Evolutionary conservation across 2,888 invertebrate genomes (phyloP).

Genomic region (Dromius quadrimaculatus): DNA sequence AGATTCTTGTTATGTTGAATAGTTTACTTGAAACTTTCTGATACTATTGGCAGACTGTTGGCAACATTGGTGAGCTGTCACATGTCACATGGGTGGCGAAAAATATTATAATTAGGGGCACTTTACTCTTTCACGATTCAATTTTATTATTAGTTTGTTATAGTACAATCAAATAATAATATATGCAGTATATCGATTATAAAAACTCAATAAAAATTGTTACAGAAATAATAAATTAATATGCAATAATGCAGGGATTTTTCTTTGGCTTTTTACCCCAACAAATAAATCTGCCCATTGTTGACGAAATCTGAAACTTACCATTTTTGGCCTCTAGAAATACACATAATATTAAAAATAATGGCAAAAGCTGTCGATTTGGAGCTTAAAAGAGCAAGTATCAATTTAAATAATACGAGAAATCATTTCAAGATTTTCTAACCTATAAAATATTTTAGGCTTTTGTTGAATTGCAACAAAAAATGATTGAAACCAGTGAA

Average conservation of each 20-base stretch:
- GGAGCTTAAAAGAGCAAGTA: constrained; percentile 65
- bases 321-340: constrained; percentile 42
- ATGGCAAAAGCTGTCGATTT: constrained; percentile 61
- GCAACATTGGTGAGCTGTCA: no score
- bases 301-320: constrained; percentile 21
- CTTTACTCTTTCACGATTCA: no score
- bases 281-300: constrained; percentile 33
- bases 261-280: neutral
- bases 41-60: no score
- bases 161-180: neutral
- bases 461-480: constrained; percentile 83
- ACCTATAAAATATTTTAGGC: constrained; percentile 68
- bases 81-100: neutral
- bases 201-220: neutral
- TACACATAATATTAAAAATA: constrained; percentile 17
- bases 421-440: constrained; percentile 9
- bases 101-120: neutral
- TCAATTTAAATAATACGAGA: neutral
- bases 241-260: neutral
- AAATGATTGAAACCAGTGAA: constrained; percentile 84
- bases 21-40: no score
- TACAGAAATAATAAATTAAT: neutral
- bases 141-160: no score
- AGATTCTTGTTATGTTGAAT: no score
- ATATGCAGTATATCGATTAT: neutral